Percentiles rank a stretch among this genome's conserved stretches.
These are phyloP conservation scores for Microctonus hyperodae DNA, from an alignment of 2,888 invertebrate species.

Conservation along the genomic window DNA sequence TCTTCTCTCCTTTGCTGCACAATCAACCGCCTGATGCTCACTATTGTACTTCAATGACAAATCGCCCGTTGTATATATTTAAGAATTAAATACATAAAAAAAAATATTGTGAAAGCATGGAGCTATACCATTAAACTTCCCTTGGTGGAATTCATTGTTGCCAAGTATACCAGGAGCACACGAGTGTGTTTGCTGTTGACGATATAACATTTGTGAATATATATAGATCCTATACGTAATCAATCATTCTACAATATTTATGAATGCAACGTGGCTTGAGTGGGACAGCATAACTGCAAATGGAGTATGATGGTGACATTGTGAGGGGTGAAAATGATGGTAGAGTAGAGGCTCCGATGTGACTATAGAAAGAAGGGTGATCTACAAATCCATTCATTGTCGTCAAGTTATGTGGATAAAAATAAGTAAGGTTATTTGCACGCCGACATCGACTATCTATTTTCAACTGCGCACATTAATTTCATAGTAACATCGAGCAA, in stretches of 20 bases:
- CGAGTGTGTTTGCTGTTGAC: constrained; percentile 17
- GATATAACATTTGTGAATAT: constrained; percentile 50
- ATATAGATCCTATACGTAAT: constrained; percentile 43
- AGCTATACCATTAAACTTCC: neutral
- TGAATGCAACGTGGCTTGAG: constrained; percentile 44
- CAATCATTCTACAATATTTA: constrained; percentile 59
- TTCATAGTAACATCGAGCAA: neutral
- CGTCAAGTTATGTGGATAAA: neutral
- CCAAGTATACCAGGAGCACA: neutral
- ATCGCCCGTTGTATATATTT: constrained; percentile 21
- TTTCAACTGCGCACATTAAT: neutral
- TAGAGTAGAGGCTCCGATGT: constrained; percentile 25
- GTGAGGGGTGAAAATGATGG: constrained; percentile 34
- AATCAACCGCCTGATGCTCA: constrained; percentile 20
- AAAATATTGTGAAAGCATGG: neutral
- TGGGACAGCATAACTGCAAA: constrained; percentile 35
- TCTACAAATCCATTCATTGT: neutral
- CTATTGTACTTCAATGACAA: constrained; percentile 53
- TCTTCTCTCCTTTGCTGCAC: neutral
- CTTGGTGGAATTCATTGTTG: constrained; percentile 3
- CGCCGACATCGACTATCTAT: constrained; percentile 12
- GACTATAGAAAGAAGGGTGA: constrained; percentile 23
- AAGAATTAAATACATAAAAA: constrained; percentile 26
- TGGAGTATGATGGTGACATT: constrained; percentile 13
- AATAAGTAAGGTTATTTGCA: constrained; percentile 6